Evolutionary conservation across 2,797 vertebrate species (phyloP).

Genomic region (Heliangelus exortis): DNA sequence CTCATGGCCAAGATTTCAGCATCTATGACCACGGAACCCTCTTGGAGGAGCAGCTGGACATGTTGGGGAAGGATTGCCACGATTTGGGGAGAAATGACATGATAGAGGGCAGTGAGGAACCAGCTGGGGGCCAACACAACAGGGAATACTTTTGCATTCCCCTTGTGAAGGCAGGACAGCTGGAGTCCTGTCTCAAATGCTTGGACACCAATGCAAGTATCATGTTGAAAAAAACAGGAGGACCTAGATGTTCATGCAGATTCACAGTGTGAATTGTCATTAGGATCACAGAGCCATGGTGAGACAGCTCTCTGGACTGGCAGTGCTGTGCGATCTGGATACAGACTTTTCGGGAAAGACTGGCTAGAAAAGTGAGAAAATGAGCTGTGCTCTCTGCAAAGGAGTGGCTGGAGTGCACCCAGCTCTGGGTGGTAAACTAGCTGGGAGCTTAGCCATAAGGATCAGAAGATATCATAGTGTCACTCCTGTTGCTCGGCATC

Average conservation of each 20-base stretch:
- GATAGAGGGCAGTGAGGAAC: not conserved
- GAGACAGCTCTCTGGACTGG: not conserved
- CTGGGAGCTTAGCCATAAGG: not conserved
- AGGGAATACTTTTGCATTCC: not conserved
- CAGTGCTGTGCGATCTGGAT: not conserved
- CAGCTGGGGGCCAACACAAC: not conserved
- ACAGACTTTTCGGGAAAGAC: not conserved
- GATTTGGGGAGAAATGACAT: not conserved
- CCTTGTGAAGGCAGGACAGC: not conserved
- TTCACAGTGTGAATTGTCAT: not conserved
- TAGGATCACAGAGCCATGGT: not conserved
- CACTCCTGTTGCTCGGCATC: not conserved
- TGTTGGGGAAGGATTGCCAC: accelerated
- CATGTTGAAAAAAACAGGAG: not conserved
- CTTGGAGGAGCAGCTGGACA: not conserved
- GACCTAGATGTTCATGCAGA: not conserved
- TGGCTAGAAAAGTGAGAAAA: not conserved
- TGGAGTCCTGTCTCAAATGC: not conserved
- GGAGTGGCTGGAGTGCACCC: not conserved
- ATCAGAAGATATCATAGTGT: not conserved
- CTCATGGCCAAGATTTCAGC: accelerated
- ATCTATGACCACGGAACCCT: not conserved
- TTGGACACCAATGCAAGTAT: not conserved
- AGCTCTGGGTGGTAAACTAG: not conserved
- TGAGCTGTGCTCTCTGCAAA: not conserved